These are phyloP conservation scores for Maccullochella peelii DNA, from an alignment of 2,113 vertebrate genomes.

Conservation along the genomic window DNA sequence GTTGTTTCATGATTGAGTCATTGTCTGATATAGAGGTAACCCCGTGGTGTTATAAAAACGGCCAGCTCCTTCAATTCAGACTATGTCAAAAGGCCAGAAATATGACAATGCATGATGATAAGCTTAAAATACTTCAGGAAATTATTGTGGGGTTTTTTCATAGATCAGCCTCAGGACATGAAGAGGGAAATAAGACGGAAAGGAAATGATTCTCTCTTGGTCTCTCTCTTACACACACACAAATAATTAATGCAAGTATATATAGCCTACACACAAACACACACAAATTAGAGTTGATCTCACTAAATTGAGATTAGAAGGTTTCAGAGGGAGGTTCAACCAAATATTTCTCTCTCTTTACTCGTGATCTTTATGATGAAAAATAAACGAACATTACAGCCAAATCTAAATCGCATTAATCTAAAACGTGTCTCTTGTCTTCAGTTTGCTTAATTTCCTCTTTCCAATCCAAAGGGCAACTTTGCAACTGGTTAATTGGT, in stretches of 20 bases:
- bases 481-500: conserved; percentile 29
- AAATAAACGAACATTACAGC: not conserved
- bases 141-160: not conserved
- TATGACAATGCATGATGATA: conserved; percentile 42
- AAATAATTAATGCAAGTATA: not conserved
- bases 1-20: conserved; percentile 29
- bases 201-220: not conserved
- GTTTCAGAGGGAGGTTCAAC: conserved; percentile 7
- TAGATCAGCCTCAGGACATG: conserved; percentile 12
- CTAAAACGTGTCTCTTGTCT: conserved; percentile 5
- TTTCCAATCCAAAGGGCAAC: conserved; percentile 11
- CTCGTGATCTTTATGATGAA: not conserved
- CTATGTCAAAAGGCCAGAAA: conserved; percentile 35
- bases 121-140: conserved; percentile 25
- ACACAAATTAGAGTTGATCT: conserved; percentile 19
- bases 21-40: not conserved
- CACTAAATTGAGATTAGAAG: conserved; percentile 6
- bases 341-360: not conserved
- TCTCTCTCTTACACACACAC: conserved; percentile 1
- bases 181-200: conserved; percentile 29
- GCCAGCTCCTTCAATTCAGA: conserved; percentile 34
- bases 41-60: not conserved
- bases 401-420: not conserved
- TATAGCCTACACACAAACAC: not conserved
- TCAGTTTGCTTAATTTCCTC: not conserved